These are phyloP conservation scores for Crenuchus spilurus DNA, from an alignment of 2,797 vertebrate genomes.

Conservation along the genomic window DNA sequence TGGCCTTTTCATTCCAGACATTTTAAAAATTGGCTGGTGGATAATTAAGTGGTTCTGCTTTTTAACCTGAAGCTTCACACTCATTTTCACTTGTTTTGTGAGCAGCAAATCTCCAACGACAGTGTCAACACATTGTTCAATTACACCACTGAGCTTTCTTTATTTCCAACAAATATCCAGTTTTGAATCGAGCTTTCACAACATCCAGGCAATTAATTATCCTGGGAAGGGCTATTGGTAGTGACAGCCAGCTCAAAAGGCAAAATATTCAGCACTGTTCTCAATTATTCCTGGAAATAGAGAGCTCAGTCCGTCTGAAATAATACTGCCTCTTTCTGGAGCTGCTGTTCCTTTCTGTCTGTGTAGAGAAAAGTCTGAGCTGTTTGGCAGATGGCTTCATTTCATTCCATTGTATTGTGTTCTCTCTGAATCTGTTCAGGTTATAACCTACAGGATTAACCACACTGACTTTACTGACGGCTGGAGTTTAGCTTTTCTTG, in stretches of 20 bases:
- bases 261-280: conserved; percentile 49
- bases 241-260: conserved; percentile 44
- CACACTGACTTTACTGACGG: not conserved
- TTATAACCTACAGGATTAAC: conserved; percentile 6
- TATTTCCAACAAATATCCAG: conserved; percentile 57
- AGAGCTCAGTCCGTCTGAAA: conserved; percentile 49
- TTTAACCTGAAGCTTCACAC: conserved; percentile 19
- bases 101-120: conserved; percentile 64
- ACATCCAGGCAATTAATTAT: conserved; percentile 50
- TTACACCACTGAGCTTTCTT: conserved; percentile 53
- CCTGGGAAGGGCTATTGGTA: conserved; percentile 44
- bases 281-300: conserved; percentile 45
- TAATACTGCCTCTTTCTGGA: conserved; percentile 25
- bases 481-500: not conserved
- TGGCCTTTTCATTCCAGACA: not conserved
- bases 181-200: conserved; percentile 57
- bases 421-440: not conserved
- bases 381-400: not conserved
- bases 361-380: not conserved
- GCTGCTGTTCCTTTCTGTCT: not conserved
- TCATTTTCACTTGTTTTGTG: conserved; percentile 26
- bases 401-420: not conserved
- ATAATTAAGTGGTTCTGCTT: conserved; percentile 38
- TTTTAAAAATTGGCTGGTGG: conserved; percentile 3
- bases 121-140: conserved; percentile 60